These are phyloP conservation scores for Poeciliopsis retropinna DNA, from an alignment of 2,113 vertebrate species.

Conservation along the genomic window DNA sequence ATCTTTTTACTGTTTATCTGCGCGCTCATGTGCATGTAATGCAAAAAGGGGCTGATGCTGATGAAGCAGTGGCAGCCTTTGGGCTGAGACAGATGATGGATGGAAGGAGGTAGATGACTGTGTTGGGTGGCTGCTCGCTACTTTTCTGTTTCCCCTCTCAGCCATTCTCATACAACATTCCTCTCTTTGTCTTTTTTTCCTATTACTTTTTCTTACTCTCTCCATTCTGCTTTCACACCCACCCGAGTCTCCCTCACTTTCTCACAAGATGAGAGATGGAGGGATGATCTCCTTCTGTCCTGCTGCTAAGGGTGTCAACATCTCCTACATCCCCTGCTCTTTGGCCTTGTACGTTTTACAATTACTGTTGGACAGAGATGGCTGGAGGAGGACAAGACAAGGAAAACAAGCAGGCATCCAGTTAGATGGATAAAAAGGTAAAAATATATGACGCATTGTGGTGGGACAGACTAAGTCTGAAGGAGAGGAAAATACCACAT, in stretches of 20 bases:
- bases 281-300: slow-evolving; percentile 42
- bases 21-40: slow-evolving; percentile 8
- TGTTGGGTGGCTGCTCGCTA: slow-evolving; percentile 71
- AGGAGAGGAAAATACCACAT: slow-evolving; percentile 2
- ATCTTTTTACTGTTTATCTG: background rate
- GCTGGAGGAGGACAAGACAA: background rate
- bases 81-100: slow-evolving; percentile 67
- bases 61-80: slow-evolving; percentile 64
- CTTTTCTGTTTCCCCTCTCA: slow-evolving; percentile 34
- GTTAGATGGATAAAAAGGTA: slow-evolving; percentile 15
- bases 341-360: slow-evolving; percentile 15
- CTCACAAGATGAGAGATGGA: slow-evolving; percentile 50
- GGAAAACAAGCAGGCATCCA: slow-evolving; percentile 22
- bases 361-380: slow-evolving; percentile 16
- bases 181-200: slow-evolving; percentile 15
- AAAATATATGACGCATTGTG: slow-evolving; percentile 5
- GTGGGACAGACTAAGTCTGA: background rate
- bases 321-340: slow-evolving; percentile 29
- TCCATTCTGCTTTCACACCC: slow-evolving; percentile 25
- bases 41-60: slow-evolving; percentile 47
- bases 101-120: slow-evolving; percentile 66
- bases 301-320: slow-evolving; percentile 46
- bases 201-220: slow-evolving; percentile 6
- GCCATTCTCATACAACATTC: slow-evolving; percentile 20
- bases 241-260: slow-evolving; percentile 32